Conservation (phyloP, 2,797 vertebrate species). For the Malurus splendens region DNA sequence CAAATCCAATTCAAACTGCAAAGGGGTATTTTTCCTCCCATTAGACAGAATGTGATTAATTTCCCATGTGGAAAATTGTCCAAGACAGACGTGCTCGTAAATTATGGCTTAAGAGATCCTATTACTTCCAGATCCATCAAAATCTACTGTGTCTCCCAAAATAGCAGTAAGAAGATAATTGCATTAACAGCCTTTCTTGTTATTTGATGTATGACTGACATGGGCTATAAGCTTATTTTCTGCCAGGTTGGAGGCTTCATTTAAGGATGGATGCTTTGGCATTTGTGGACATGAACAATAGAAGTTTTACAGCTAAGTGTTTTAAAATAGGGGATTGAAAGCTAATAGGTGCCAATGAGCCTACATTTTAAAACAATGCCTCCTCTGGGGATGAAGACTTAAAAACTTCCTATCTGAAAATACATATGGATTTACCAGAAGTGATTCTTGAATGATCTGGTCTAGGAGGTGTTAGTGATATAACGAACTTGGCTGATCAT, state of each 20-base stretch:
- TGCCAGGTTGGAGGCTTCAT: neutral
- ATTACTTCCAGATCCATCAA: conserved; percentile 48
- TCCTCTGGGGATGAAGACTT: neutral
- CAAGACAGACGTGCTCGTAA: conserved; percentile 44
- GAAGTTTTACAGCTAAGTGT: neutral
- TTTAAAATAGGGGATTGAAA: neutral
- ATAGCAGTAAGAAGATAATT: conserved; percentile 64
- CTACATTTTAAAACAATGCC: neutral
- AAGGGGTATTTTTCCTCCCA: conserved; percentile 42
- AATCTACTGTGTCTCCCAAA: conserved; percentile 40
- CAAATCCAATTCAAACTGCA: conserved; percentile 56
- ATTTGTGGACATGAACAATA: neutral
- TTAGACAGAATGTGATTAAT: conserved; percentile 58
- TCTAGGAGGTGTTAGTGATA: neutral
- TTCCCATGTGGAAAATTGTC: conserved; percentile 64
- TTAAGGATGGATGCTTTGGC: neutral
- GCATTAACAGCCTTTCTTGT: conserved; percentile 54
- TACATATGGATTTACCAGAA: neutral
- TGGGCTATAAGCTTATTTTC: conserved; percentile 14
- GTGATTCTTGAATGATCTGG: neutral
- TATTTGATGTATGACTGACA: conserved; percentile 43
- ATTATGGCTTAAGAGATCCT: conserved; percentile 59
- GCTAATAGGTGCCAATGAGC: neutral
- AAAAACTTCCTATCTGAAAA: neutral
- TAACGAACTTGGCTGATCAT: neutral